phyloP scores from a whole-genome alignment of 2,888 invertebrate genomes.

The Megaustenia siamemsis region DNA sequence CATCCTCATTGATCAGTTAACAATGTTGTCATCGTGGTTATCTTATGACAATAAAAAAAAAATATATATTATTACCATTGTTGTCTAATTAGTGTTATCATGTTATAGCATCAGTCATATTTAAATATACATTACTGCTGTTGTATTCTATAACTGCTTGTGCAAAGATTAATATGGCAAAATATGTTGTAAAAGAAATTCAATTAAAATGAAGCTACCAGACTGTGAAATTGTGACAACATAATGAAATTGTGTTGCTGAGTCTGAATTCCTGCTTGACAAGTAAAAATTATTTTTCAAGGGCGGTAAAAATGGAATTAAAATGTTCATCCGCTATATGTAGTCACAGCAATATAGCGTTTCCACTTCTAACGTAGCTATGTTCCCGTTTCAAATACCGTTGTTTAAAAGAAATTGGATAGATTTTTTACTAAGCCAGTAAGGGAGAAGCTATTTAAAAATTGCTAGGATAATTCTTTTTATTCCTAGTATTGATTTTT shows the following conservation, averaged over 20 bases:
- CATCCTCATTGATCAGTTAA: too few relatives aligned
- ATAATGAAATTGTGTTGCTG: neutral
- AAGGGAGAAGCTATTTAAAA: neutral
- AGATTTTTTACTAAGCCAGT: neutral
- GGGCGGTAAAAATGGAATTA: neutral
- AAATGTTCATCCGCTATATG: neutral
- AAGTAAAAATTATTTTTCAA: neutral
- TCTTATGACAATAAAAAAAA: too few relatives aligned
- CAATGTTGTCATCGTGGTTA: too few relatives aligned
- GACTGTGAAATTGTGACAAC: too few relatives aligned
- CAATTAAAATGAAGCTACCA: too few relatives aligned
- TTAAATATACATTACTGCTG: too few relatives aligned
- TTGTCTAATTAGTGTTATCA: too few relatives aligned
- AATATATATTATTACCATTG: too few relatives aligned
- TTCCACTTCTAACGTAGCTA: neutral
- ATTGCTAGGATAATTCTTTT: neutral
- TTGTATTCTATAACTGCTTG: too few relatives aligned
- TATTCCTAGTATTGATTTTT: conserved; percentile 18
- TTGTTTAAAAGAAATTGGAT: neutral
- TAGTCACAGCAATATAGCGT: neutral
- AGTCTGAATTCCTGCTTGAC: neutral
- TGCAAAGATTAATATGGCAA: too few relatives aligned
- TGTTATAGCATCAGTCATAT: too few relatives aligned
- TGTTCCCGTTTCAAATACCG: neutral
- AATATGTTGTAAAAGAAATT: too few relatives aligned